Percentiles rank a stretch among this genome's conserved stretches.
These are phyloP conservation scores for Cyrtodaria siliqua DNA, from an alignment of 2,888 invertebrate species.

Conservation along the genomic window DNA sequence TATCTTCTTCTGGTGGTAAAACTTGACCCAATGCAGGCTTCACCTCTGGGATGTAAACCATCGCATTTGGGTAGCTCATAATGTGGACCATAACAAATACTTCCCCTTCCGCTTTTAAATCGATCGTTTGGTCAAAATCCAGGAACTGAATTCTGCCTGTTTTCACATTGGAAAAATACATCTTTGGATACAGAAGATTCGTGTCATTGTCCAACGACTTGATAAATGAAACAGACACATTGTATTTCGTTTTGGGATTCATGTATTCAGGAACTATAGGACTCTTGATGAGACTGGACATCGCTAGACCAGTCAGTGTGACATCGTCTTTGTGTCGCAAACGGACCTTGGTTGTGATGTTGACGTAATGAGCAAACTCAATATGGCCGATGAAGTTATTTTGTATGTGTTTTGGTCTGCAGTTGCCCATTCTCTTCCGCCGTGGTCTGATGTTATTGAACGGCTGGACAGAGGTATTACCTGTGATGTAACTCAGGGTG, in stretches of 20 bases:
- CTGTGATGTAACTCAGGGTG: constrained; percentile 9
- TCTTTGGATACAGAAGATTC: constrained; percentile 7
- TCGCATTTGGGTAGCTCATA: constrained; percentile 20
- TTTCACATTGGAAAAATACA: constrained; percentile 15
- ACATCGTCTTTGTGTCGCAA: constrained; percentile 8
- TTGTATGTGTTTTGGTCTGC: constrained; percentile 18
- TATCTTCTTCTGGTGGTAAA: constrained; percentile 7
- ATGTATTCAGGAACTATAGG: constrained; percentile 20
- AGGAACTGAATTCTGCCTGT: constrained; percentile 9
- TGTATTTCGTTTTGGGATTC: constrained; percentile 24
- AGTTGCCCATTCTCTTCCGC: constrained; percentile 5
- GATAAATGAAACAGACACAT: constrained; percentile 8
- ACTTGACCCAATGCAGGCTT: constrained; percentile 5
- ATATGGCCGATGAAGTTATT: constrained; percentile 12
- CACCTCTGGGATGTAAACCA: constrained; percentile 16
- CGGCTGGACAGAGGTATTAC: constrained; percentile 17
- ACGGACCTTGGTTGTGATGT: constrained; percentile 11
- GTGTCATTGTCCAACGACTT: constrained; percentile 8
- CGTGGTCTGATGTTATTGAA: constrained; percentile 9
- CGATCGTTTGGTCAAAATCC: neutral
- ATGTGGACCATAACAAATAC: constrained; percentile 20
- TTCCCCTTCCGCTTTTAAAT: constrained; percentile 6
- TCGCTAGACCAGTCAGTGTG: constrained; percentile 12
- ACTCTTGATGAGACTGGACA: constrained; percentile 24
- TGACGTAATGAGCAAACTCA: constrained; percentile 19